Conservation (phyloP, 1,140 invertebrate species). For the Lepidurus apus region DNA sequence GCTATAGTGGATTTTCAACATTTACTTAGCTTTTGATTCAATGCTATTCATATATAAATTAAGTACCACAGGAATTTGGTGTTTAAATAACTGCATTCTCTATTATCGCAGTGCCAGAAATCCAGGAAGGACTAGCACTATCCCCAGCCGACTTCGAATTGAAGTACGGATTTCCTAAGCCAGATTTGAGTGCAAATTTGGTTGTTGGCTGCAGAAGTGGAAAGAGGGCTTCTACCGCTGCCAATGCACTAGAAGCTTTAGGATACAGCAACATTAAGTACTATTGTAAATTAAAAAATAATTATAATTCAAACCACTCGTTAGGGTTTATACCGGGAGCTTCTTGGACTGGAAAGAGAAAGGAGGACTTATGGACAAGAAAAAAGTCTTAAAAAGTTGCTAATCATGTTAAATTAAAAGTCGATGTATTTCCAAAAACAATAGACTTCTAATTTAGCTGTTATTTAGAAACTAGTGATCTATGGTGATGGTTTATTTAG, state of each 20-base stretch:
- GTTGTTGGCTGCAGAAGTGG: conserved; percentile 26
- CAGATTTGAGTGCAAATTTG: conserved; percentile 8
- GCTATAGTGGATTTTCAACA: too few species aligned
- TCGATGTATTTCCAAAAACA: too few species aligned
- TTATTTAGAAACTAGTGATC: too few species aligned
- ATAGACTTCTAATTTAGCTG: too few species aligned
- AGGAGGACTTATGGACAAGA: background rate
- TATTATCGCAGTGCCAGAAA: conserved; percentile 28
- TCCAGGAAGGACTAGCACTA: conserved; percentile 25
- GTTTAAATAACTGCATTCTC: background rate
- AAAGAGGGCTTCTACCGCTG: conserved; percentile 28
- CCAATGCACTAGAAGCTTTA: background rate
- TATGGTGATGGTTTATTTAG: too few species aligned
- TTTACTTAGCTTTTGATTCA: too few species aligned
- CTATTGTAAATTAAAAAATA: background rate
- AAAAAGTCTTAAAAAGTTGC: too few species aligned
- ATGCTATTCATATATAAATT: too few species aligned
- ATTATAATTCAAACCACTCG: background rate
- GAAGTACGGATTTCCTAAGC: conserved; percentile 33
- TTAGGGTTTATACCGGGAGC: conserved; percentile 31
- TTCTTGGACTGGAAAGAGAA: conserved; percentile 29
- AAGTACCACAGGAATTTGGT: too few species aligned
- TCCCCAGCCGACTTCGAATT: conserved; percentile 23
- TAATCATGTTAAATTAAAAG: too few species aligned
- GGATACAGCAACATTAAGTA: conserved; percentile 30